Conservation (phyloP, 2,888 invertebrate species). For the Megamerina dolium region DNA sequence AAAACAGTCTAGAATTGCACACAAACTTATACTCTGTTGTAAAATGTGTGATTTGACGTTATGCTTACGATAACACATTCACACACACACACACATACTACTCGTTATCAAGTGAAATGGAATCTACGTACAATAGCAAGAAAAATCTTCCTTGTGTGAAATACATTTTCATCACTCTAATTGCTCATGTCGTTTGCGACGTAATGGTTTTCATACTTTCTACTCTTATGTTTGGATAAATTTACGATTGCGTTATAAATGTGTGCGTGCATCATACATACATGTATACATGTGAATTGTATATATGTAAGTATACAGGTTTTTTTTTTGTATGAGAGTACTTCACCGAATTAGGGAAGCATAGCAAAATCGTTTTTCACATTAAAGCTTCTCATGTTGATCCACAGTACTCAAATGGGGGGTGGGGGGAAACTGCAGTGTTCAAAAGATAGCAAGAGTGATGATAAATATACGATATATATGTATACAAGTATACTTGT, state of each 20-base stretch:
- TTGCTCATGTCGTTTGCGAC: constrained; percentile 23
- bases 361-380: constrained; percentile 5
- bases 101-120: too few relatives aligned
- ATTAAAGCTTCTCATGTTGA: too few relatives aligned
- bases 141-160: constrained; percentile 10
- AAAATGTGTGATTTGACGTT: too few relatives aligned
- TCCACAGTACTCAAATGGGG: too few relatives aligned
- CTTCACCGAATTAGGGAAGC: constrained; percentile 4
- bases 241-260: neutral
- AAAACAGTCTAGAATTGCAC: too few relatives aligned
- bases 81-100: neutral
- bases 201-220: constrained; percentile 3
- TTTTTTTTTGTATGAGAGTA: neutral
- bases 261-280: constrained; percentile 1
- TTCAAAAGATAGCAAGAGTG: too few relatives aligned
- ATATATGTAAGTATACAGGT: constrained; percentile 6
- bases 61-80: too few relatives aligned
- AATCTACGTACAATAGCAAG: too few relatives aligned
- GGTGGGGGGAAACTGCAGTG: too few relatives aligned
- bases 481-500: too few relatives aligned
- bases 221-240: neutral
- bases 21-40: too few relatives aligned
- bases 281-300: constrained; percentile 5
- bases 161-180: constrained; percentile 23
- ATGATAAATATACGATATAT: too few relatives aligned